Base-by-base conservation (phyloP, 1,140 invertebrate genomes). In the Pseudachorutes palmiensis region DNA sequence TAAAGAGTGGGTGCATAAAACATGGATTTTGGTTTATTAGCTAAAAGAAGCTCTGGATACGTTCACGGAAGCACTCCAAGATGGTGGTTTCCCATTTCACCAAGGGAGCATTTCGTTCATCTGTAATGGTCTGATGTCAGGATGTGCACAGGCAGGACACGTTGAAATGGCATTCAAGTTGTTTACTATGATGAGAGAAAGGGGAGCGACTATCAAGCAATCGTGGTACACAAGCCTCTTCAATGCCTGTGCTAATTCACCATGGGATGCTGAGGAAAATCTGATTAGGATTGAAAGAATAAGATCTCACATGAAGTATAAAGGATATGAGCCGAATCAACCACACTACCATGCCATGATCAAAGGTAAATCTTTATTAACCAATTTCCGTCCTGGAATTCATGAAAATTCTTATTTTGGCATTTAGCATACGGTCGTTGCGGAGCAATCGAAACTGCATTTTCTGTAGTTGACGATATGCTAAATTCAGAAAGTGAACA, bases 321-420 rank as follows among this genome's bases (percentile, higher is more conserved):
- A 88, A 74, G 81, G 82, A 2, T 79, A 86, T 70, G 74, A 83
- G 57, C 83, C 88, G 1, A 94, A 92, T 78, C 75, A 85, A 0
- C 84, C 84, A 2, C 90, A 89, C 76, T 94, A 91, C 72, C 87
- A 93, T 83, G 83, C 87, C 2, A 88, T 95, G 85, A 89, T 96
- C 9, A 95, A 93, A 82, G 79, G 80, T 81, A 65, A 5, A 24
- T 36, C 16, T 30, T 51, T 57, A 9, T 9, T 9, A 67, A 26
- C 48, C 28, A 67, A 30, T 71, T 67, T 66, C 31, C 31, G 31
- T 61, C 9, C 32, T 58, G 22, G 2, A 22, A 32, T 49, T n/a
- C n/a, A n/a, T n/a, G n/a, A 62, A 26, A 9, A 24, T 26, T 29
- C 12, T 41, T 61, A 66, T 72, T 69, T 72, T 68, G 63, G n/a